Evolutionary conservation across 2,797 vertebrate genomes (phyloP), one percentile per base, ranked within the genome.

Genomic region (Chaetodon trifasciatus): DNA sequence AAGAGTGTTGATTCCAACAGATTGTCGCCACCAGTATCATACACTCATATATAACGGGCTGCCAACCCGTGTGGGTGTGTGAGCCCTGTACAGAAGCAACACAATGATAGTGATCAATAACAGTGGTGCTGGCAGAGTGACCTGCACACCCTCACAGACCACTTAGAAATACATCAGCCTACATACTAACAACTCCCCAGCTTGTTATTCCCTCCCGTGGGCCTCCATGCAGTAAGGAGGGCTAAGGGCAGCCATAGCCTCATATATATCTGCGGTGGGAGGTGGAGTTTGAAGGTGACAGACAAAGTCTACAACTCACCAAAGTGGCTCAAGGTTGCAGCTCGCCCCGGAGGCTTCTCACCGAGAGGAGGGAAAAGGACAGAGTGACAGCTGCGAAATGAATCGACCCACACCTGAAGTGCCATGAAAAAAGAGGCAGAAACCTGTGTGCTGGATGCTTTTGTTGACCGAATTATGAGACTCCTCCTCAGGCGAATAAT

Each of bases 241-340:
- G 77, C 81, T 72, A 73, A 89, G 84, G 90, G 78, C 85, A 85
- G 23, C 62, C 52, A 17, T 58, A 74, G 73, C 61, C 72, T 58
- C 74, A 72, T 76, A 86, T 84, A 84, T 64, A 79, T 86, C 70
- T 78, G 69, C 21, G 13, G 68, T 80, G 84, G 82, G 80, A 82
- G 85, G 85, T 73, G 78, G 74, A 84, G 84, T 93, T 88, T 93
- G 91, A 92, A 94, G 91, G 93, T 92, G 87, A 92, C 84, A 85
- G 81, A 82, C 67, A 89, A 88, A 90, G 86, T 89, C 84, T 85
- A 39, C 67, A 47, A 86, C 84, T 89, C 83, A 79, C 77, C 82
- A 86, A 91, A 92, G 89, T 91, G 89, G 78, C 88, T 92, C 92
- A 93, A 94, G 92, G 93, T 93, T 87, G 82, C 70, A 70, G 79